Percentiles rank a stretch among this genome's conserved stretches.
These are phyloP conservation scores for Drosophila equinoxialis DNA, from an alignment of 1,140 invertebrate genomes.

Conservation along the genomic window DNA sequence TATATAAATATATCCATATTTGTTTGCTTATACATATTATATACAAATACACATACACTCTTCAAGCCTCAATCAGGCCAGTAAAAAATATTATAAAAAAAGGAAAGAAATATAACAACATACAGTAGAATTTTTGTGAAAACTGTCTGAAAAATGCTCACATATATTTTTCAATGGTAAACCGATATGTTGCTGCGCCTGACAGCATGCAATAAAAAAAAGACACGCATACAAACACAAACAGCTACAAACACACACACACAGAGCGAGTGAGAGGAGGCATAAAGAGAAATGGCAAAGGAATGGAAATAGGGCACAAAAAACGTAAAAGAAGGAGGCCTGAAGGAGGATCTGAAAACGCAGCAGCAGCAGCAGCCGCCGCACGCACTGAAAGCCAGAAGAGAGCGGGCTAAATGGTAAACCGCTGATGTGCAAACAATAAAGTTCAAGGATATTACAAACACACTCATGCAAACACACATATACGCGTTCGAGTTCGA, in stretches of 20 bases:
- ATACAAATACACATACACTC: slow-evolving; percentile 12
- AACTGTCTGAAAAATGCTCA: slow-evolving; percentile 74
- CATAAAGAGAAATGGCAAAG: slow-evolving; percentile 40
- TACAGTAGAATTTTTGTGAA: slow-evolving; percentile 61
- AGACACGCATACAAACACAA: slow-evolving; percentile 32
- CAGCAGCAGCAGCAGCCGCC: slow-evolving; percentile 16
- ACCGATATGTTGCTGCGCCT: slow-evolving; percentile 74
- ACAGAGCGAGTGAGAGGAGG: neutral
- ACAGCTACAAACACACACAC: slow-evolving; percentile 12
- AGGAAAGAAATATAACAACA: slow-evolving; percentile 51
- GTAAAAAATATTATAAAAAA: slow-evolving; percentile 8
- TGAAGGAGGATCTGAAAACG: slow-evolving; percentile 44
- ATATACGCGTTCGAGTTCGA: neutral
- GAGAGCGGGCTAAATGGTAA: slow-evolving; percentile 41
- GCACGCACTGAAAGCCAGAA: slow-evolving; percentile 39
- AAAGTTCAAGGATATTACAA: slow-evolving; percentile 80
- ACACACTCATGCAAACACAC: slow-evolving; percentile 36
- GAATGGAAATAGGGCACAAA: slow-evolving; percentile 34
- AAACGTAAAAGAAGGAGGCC: slow-evolving; percentile 34
- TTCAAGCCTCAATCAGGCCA: neutral
- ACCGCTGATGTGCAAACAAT: slow-evolving; percentile 81
- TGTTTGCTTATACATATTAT: neutral
- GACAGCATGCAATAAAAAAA: slow-evolving; percentile 76
- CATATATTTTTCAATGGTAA: slow-evolving; percentile 73
- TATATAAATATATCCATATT: neutral